Evolutionary conservation across 2,797 vertebrate species (phyloP).

Genomic region (Sebastes elongatus): DNA sequence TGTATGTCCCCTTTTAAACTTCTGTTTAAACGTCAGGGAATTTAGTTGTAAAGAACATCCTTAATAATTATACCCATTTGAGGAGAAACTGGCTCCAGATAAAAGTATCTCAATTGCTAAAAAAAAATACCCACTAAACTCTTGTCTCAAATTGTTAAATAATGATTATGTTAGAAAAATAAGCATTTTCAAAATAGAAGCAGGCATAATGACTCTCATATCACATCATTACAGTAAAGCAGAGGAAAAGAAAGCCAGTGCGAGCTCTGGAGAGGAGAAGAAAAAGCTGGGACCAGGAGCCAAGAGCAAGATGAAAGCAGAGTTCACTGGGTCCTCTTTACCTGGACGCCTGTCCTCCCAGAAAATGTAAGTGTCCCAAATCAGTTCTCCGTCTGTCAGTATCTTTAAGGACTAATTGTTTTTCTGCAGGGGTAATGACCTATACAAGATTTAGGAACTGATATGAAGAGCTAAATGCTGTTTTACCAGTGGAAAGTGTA

Average conservation of each 20-base stretch:
- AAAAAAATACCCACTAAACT: slow-evolving; percentile 43
- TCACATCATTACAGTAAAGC: slow-evolving; percentile 65
- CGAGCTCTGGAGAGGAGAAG: slow-evolving; percentile 58
- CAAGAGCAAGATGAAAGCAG: slow-evolving; percentile 74
- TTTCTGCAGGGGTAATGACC: not conserved
- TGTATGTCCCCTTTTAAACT: not conserved
- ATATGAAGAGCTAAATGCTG: not conserved
- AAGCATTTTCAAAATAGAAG: slow-evolving; percentile 67
- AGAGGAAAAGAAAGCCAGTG: slow-evolving; percentile 52
- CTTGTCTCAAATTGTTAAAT: slow-evolving; percentile 65
- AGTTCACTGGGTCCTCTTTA: slow-evolving; percentile 62
- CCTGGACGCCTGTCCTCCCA: slow-evolving; percentile 65
- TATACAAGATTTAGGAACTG: not conserved
- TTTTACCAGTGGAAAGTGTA: slow-evolving; percentile 4
- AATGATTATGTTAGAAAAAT: slow-evolving; percentile 73
- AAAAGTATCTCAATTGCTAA: slow-evolving; percentile 59
- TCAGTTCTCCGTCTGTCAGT: not conserved
- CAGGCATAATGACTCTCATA: slow-evolving; percentile 69
- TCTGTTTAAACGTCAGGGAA: not conserved
- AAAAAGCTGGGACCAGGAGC: slow-evolving; percentile 45
- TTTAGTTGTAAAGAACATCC: not conserved
- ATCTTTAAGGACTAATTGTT: not conserved
- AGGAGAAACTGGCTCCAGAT: slow-evolving; percentile 69
- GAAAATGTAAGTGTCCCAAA: slow-evolving; percentile 72
- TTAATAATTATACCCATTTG: slow-evolving; percentile 70